Percentiles rank a stretch among this genome's conserved stretches.
phyloP scores from a whole-genome alignment of 2,797 vertebrate species.

The Novumbra hubbsi region DNA sequence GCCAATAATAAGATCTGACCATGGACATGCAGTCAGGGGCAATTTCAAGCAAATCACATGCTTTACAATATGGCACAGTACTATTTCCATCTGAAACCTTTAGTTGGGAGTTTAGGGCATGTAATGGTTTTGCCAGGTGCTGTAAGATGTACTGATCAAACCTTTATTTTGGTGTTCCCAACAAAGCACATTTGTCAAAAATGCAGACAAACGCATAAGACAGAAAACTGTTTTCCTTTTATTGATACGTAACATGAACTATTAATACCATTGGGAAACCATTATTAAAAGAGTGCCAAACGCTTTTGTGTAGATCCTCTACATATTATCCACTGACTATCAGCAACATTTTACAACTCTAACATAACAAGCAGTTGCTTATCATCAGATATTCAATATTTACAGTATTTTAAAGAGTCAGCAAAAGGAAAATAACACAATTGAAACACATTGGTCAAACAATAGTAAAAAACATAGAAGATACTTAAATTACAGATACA shows the following conservation, averaged over 20 bases:
- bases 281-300: no score
- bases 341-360: background rate
- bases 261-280: background rate
- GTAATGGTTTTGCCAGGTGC: background rate
- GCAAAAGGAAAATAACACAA: background rate
- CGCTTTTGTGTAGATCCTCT: no score
- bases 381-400: background rate
- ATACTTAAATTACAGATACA: background rate
- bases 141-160: background rate
- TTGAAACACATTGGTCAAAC: background rate
- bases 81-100: background rate
- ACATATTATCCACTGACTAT: no score
- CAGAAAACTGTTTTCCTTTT: background rate
- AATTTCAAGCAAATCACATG: background rate
- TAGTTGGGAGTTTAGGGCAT: background rate
- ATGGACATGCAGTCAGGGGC: no score
- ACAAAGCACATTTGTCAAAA: background rate
- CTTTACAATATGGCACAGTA: background rate
- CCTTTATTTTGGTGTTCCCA: background rate
- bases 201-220: background rate
- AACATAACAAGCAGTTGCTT: background rate
- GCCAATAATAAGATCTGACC: background rate
- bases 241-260: background rate
- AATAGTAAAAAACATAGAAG: background rate
- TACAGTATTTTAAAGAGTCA: background rate